Evolutionary conservation across 2,113 vertebrate species (phyloP).

Genomic region (Triplophysa siluroides): DNA sequence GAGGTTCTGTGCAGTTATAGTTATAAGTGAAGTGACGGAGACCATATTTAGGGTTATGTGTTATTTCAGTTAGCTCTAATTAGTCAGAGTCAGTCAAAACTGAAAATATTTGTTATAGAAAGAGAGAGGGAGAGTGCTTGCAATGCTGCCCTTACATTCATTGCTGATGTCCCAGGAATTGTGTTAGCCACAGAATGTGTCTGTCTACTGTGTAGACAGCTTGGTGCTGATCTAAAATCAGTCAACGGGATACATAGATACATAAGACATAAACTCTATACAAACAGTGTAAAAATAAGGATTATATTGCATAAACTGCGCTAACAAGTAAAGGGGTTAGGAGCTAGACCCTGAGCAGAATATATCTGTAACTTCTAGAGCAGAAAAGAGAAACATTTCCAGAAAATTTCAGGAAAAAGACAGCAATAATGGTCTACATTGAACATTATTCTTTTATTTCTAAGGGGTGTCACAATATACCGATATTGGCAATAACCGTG

Average conservation of each 20-base stretch:
- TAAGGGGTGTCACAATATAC: no score
- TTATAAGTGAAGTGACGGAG: neutral
- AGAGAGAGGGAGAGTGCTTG: neutral
- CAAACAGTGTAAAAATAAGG: neutral
- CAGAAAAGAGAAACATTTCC: no score
- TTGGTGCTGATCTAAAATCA: conserved; percentile 83
- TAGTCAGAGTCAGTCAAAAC: neutral
- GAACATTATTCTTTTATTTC: no score
- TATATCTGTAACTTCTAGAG: no score
- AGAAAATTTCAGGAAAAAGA: no score
- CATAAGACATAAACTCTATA: neutral
- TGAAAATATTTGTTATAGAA: neutral
- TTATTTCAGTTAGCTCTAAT: no score
- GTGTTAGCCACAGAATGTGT: conserved; percentile 58
- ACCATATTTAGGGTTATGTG: no score
- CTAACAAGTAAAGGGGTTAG: neutral
- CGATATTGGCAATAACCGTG: no score
- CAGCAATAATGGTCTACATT: no score
- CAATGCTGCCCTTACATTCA: conserved; percentile 79
- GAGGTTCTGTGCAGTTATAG: neutral
- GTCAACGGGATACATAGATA: conserved; percentile 15
- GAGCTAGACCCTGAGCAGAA: no score
- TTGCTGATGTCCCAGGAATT: conserved; percentile 91
- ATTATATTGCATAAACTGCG: neutral
- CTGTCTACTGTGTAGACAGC: conserved; percentile 56